Evolutionary conservation across 2,113 vertebrate genomes (phyloP).

Genomic region (Muntiacus muntjak): DNA sequence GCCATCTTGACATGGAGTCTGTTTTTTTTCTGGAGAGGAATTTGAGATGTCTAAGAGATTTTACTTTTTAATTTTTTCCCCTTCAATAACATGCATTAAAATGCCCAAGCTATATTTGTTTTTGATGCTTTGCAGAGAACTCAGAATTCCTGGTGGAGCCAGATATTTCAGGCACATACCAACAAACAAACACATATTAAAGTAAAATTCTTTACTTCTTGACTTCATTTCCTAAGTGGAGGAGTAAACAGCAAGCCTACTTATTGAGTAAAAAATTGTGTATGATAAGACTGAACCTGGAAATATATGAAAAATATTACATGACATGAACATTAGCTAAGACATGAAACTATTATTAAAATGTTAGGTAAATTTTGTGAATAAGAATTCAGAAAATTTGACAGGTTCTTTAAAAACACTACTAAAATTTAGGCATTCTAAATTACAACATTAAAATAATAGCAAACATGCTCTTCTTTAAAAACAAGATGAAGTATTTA

Average conservation of each 20-base stretch:
- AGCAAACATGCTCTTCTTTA: background rate
- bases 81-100: background rate
- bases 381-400: background rate
- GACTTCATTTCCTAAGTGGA: background rate
- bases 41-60: background rate
- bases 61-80: background rate
- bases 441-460: background rate
- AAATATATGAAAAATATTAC: background rate
- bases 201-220: background rate
- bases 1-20: background rate
- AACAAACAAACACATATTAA: background rate
- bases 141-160: background rate
- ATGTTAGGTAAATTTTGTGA: background rate
- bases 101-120: background rate
- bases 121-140: background rate
- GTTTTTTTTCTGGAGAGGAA: background rate
- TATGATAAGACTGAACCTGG: background rate
- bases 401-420: background rate
- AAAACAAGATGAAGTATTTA: background rate
- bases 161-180: background rate
- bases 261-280: background rate
- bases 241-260: background rate
- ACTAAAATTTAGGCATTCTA: background rate
- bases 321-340: background rate
- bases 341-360: background rate